These are phyloP conservation scores for Stylophora pistillata DNA, from an alignment of 64 coral and sea anemone genomes.

Conservation along the genomic window DNA sequence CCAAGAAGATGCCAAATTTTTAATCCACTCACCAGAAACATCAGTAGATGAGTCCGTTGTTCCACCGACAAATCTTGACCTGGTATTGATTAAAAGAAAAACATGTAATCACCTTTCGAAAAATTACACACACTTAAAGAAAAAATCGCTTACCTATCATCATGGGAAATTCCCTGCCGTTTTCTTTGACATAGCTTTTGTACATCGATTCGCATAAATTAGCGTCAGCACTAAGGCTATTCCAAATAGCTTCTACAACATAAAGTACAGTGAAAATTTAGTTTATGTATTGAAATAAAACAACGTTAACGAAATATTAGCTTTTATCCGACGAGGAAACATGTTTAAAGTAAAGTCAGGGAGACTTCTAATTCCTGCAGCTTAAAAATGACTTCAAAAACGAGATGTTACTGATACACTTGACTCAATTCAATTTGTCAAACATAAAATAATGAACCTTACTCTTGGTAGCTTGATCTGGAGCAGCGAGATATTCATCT, in stretches of 20 bases:
- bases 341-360: neutral
- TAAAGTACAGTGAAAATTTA: constrained; percentile 1
- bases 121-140: neutral
- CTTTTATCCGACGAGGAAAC: neutral
- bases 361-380: no score
- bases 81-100: neutral
- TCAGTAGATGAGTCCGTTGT: constrained; percentile 66
- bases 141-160: constrained; percentile 62
- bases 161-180: constrained; percentile 71
- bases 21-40: constrained; percentile 79
- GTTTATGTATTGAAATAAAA: neutral
- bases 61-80: constrained; percentile 63
- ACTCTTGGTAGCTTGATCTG: constrained; percentile 80
- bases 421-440: no score
- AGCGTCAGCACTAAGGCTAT: constrained; percentile 61
- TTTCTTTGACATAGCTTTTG: constrained; percentile 25
- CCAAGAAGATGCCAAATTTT: neutral
- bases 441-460: neutral
- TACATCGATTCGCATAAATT: constrained; percentile 46
- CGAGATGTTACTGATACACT: no score
- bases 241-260: constrained; percentile 67
- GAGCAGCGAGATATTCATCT: constrained; percentile 76
- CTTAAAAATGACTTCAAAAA: no score
- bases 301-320: neutral
- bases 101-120: neutral